phyloP scores from a whole-genome alignment of 37 sponge, comb jelly and placozoan species.

The Corticium candelabrum region DNA sequence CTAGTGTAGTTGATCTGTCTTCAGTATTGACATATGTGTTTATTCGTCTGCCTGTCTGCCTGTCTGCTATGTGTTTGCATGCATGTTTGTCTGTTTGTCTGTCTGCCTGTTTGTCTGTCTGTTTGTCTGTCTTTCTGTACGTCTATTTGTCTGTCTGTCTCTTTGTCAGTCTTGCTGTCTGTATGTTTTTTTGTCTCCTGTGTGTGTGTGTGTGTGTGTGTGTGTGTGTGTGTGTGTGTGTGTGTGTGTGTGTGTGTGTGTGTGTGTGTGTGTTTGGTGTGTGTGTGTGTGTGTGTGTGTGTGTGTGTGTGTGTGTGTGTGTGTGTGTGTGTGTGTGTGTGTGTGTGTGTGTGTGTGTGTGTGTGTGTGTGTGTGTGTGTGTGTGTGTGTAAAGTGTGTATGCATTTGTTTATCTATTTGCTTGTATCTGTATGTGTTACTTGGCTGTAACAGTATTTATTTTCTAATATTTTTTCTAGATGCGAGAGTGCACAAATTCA shows the following conservation, averaged over 20 bases:
- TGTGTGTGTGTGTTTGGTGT: background rate
- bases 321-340: conserved; percentile 5
- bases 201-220: background rate
- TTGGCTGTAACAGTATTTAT: no score
- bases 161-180: no score
- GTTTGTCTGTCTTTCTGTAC: no score
- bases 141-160: no score
- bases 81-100: no score
- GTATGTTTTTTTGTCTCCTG: no score
- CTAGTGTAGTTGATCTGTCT: no score
- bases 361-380: background rate
- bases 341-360: conserved; percentile 5
- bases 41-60: no score
- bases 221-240: background rate
- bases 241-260: background rate
- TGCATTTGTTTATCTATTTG: background rate
- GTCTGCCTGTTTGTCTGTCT: no score
- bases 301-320: conserved; percentile 5
- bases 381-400: background rate
- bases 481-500: background rate
- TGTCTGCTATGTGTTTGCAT: background rate
- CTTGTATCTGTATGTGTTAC: no score
- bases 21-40: no score
- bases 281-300: conserved; percentile 5
- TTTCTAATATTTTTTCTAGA: no score